Base-by-base conservation (phyloP, 2,888 invertebrate genomes). In the Macaria liturata region DNA sequence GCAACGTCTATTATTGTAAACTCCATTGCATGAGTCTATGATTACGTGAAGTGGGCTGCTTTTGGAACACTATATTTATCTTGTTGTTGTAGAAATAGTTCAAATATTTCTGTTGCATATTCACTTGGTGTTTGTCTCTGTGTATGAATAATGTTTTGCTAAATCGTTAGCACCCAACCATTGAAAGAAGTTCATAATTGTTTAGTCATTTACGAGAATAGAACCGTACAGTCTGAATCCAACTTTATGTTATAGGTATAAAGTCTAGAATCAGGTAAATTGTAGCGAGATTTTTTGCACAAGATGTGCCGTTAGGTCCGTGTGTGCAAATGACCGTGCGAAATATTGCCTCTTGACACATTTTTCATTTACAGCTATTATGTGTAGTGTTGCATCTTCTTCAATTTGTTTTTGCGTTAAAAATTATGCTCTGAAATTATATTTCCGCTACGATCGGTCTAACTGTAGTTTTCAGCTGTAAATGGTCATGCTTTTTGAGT, bases 341-440 rank as follows among this genome's bases (percentile, higher is more conserved):
- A 84, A 84, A 81, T 81, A 74, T 70, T 71, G 75, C 70, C 70
- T 71, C 58, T 67, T 61, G 54, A 67, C 67, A 68, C 68, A 71
- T 60, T 68, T 69, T 59, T 48, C 78, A 74, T 83, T 79, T 83
- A 85, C 84, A 81, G 84, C 76, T 84, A 81, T 42, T 42, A 42
- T 55, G 50, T 44, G 32, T 44, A 51, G 65, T 60, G 51, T 57
- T 64, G 60, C 54, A 68, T 66, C 67, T 62, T 71, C 67, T 65
- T 66, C 51, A 67, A 61, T 66, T 71, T 55, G 66, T 70, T 65
- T 66, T 70, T 65, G 57, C 47, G 54, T 54, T 69, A 64, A 52
- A 70, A 46, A 42, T 45, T 49, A 6, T 4, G 32, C 32, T 9
- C 50, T 50, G 34, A 50, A 52, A n/a, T 57, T 6, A 9, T 32